Conservation (phyloP, 2,888 invertebrate genomes). For the Trichopoda pennipes region DNA sequence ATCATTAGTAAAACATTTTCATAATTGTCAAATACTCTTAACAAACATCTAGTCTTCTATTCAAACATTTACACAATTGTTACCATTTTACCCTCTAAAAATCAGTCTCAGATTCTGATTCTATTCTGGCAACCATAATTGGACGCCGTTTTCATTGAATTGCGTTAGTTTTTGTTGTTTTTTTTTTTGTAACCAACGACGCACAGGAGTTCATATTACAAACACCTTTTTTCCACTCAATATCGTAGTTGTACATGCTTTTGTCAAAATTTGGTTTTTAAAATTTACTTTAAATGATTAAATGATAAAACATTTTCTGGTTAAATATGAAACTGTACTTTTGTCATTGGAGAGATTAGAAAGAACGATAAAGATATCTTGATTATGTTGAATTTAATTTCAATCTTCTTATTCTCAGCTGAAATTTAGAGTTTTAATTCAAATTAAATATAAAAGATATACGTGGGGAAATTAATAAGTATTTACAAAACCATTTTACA, state of each 20-base stretch:
- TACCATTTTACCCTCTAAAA: slow-evolving; percentile 60
- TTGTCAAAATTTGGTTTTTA: slow-evolving; percentile 38
- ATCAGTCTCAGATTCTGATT: slow-evolving; percentile 39
- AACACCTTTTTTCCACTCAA: slow-evolving; percentile 52
- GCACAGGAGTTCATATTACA: slow-evolving; percentile 61
- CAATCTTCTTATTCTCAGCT: slow-evolving; percentile 34
- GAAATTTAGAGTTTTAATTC: neutral
- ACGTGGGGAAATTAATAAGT: too few species aligned
- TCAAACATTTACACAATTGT: slow-evolving; percentile 40
- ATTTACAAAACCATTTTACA: too few species aligned
- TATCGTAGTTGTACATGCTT: slow-evolving; percentile 4
- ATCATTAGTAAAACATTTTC: slow-evolving; percentile 68
- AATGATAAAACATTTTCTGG: slow-evolving; percentile 43
- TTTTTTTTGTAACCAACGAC: slow-evolving; percentile 29
- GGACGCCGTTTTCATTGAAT: slow-evolving; percentile 58
- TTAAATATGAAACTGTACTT: slow-evolving; percentile 63
- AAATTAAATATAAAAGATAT: too few species aligned
- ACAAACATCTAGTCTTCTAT: slow-evolving; percentile 19
- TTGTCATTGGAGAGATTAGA: slow-evolving; percentile 19
- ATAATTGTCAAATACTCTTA: slow-evolving; percentile 62
- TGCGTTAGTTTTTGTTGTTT: slow-evolving; percentile 15
- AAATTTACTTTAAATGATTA: slow-evolving; percentile 28
- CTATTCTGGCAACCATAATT: slow-evolving; percentile 59
- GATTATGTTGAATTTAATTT: slow-evolving; percentile 30
- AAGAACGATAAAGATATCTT: slow-evolving; percentile 36